A percentile compares a stretch with the other conserved stretches of the same genome.
Conservation (phyloP, 2,797 vertebrate genomes). For the Melanotaenia parkinsoni region DNA sequence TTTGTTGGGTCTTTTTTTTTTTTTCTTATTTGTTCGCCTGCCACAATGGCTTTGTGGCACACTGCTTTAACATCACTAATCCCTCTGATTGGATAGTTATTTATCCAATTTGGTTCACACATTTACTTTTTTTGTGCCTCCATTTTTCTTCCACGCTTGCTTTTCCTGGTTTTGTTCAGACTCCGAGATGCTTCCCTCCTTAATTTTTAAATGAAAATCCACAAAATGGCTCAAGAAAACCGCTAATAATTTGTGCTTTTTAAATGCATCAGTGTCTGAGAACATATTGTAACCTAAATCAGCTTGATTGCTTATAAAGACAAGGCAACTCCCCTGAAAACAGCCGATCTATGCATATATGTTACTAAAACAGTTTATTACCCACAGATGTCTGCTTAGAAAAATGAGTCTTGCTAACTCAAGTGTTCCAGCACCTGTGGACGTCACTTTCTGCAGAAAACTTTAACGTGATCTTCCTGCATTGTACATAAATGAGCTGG, state of each 20-base stretch:
- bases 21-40: constrained; percentile 1
- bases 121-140: constrained; percentile 20
- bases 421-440: neutral
- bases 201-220: neutral
- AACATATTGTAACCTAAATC: neutral
- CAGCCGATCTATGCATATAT: constrained; percentile 1
- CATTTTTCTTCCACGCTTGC: constrained; percentile 25
- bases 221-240: constrained; percentile 30
- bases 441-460: constrained; percentile 10
- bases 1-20: constrained; percentile 3
- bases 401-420: neutral
- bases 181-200: neutral
- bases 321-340: constrained; percentile 13
- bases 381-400: constrained; percentile 4
- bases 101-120: constrained; percentile 50
- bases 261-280: neutral
- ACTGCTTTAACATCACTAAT: constrained; percentile 9
- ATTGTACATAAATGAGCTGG: neutral
- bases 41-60: constrained; percentile 16
- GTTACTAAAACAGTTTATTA: constrained; percentile 8
- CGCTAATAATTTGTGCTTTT: neutral
- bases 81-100: constrained; percentile 44
- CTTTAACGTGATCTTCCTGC: neutral
- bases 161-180: constrained; percentile 34
- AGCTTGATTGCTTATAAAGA: constrained; percentile 53